Conservation (phyloP, 30 jellyfish, hydroid and myxozoan genomes). For the Rhopilema esculentum region DNA sequence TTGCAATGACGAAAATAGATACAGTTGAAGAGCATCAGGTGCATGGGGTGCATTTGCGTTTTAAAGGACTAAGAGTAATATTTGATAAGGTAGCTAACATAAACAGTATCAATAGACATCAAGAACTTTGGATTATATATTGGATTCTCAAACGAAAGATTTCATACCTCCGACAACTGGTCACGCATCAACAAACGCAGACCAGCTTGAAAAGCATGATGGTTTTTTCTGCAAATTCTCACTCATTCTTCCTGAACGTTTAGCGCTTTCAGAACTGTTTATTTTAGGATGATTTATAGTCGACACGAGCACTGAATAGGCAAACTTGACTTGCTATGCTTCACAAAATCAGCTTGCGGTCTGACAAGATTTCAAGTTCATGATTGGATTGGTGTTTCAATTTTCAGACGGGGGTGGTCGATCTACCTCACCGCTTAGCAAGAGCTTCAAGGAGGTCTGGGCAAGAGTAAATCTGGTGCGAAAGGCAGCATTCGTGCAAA, state of each 20-base stretch:
- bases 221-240: slow-evolving; percentile 30
- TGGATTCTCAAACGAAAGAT: not conserved
- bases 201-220: slow-evolving; percentile 70
- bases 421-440: no score
- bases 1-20: no score
- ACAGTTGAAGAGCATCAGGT: no score
- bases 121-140: no score
- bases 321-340: not conserved
- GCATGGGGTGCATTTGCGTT: no score
- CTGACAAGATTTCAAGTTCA: not conserved
- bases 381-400: not conserved
- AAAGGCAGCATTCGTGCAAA: no score
- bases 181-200: slow-evolving; percentile 71
- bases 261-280: not conserved
- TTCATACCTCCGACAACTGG: slow-evolving; percentile 65
- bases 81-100: not conserved
- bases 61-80: no score
- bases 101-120: not conserved
- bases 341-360: not conserved
- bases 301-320: not conserved
- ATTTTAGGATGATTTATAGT: not conserved
- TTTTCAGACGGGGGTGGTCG: not conserved
- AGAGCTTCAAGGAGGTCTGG: not conserved
- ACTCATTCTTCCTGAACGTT: slow-evolving; percentile 16
- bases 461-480: not conserved